These are phyloP conservation scores for Sciaenops ocellatus DNA, from an alignment of 2,797 vertebrate species.

Conservation along the genomic window DNA sequence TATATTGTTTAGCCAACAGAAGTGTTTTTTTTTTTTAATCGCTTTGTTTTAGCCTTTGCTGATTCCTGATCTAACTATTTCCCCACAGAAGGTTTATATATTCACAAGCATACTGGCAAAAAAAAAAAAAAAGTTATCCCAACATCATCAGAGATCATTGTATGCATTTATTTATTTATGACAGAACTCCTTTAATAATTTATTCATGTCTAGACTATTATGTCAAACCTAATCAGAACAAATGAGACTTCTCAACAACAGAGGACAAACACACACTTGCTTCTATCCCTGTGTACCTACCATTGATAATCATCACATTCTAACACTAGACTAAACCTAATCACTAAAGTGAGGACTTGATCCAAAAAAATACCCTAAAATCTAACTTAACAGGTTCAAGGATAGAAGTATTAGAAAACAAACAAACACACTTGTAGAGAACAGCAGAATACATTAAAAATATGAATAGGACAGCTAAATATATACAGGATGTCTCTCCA, in stretches of 20 bases:
- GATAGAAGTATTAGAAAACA: conserved; percentile 4
- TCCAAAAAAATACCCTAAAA: background rate
- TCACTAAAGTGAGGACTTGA: background rate
- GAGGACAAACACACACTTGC: background rate
- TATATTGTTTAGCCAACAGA: background rate
- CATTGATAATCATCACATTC: background rate
- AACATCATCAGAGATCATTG: background rate
- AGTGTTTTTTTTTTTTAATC: background rate
- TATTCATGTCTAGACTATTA: conserved; percentile 45
- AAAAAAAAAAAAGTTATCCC: no score
- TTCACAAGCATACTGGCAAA: no score
- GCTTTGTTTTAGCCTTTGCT: no score
- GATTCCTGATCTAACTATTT: no score
- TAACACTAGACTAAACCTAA: background rate
- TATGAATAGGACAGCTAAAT: conserved; percentile 51
- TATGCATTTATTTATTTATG: background rate
- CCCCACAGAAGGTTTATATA: no score
- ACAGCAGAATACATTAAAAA: conserved; percentile 35
- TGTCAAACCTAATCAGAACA: conserved; percentile 46
- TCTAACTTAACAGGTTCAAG: background rate
- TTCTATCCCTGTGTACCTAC: background rate
- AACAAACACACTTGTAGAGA: background rate
- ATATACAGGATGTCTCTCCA: conserved; percentile 51
- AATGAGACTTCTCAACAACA: background rate
- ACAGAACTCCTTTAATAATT: conserved; percentile 51